Conservation (phyloP, 2,888 invertebrate genomes). For the Drosophila rellima region DNA sequence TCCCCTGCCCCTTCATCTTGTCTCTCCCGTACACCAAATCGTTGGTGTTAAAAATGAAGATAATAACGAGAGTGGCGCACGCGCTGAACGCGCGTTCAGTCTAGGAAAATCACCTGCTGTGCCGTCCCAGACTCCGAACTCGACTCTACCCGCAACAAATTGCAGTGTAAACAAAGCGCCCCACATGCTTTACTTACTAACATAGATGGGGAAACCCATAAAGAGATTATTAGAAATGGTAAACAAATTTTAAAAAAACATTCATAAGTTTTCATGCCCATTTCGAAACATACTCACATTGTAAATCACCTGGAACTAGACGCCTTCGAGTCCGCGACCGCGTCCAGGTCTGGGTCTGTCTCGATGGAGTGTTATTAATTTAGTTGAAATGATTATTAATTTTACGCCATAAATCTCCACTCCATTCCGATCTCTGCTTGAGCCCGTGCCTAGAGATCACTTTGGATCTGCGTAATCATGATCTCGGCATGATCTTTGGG, state of each 20-base stretch:
- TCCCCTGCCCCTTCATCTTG: constrained; percentile 1
- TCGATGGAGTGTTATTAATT: constrained; percentile 70
- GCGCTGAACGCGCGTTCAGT: constrained; percentile 56
- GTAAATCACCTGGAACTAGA: constrained; percentile 67
- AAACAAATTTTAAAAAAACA: constrained; percentile 58
- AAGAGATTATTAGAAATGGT: constrained; percentile 60
- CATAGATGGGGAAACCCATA: not conserved
- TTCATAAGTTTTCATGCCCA: constrained; percentile 54
- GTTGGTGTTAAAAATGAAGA: constrained; percentile 81
- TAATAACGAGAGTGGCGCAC: constrained; percentile 75
- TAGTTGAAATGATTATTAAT: constrained; percentile 80
- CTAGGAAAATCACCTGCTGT: constrained; percentile 75
- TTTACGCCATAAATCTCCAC: constrained; percentile 71
- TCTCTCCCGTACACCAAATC: not conserved
- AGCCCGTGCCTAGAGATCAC: constrained; percentile 22
- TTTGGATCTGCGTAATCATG: not conserved
- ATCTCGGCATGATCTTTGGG: constrained; percentile 50
- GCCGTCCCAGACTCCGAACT: constrained; percentile 29
- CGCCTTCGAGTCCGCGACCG: constrained; percentile 21
- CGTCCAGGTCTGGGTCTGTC: not conserved
- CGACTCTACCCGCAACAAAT: constrained; percentile 44
- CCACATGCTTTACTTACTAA: constrained; percentile 20
- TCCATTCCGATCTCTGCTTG: constrained; percentile 40
- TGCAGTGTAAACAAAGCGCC: constrained; percentile 54
- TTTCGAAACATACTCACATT: constrained; percentile 66